Evolutionary conservation across 2,888 invertebrate genomes (phyloP).

Genomic region (Argynnis bischoffii): DNA sequence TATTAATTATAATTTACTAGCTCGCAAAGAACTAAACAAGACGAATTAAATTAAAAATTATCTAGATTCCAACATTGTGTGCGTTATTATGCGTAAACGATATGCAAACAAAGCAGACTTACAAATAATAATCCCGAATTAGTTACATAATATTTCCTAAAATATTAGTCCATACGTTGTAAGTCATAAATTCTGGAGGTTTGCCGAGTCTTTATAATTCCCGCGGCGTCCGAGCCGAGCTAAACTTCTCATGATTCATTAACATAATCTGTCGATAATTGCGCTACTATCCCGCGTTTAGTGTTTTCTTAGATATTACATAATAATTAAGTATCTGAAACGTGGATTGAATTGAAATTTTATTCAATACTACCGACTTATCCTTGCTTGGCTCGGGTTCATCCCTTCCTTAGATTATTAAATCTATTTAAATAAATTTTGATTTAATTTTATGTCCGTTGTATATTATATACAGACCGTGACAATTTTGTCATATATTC

Average conservation of each 20-base stretch:
- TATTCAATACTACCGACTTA: no score
- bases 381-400: no score
- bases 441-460: no score
- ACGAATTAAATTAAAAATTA: no score
- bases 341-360: background rate
- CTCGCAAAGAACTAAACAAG: no score
- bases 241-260: constrained; percentile 22
- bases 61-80: no score
- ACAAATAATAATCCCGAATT: background rate
- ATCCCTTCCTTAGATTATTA: no score
- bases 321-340: background rate
- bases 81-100: no score
- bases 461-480: no score
- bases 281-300: constrained; percentile 22
- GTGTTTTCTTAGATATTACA: constrained; percentile 14
- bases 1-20: no score
- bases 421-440: no score
- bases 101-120: background rate
- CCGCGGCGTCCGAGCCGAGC: constrained; percentile 35
- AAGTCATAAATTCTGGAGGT: constrained; percentile 40
- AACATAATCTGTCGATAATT: constrained; percentile 31
- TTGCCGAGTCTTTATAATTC: constrained; percentile 38
- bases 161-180: constrained; percentile 10
- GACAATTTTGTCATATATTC: no score
- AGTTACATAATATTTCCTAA: background rate